Conservation (phyloP, 2,888 invertebrate species). For the Yponomeuta sedellus region DNA sequence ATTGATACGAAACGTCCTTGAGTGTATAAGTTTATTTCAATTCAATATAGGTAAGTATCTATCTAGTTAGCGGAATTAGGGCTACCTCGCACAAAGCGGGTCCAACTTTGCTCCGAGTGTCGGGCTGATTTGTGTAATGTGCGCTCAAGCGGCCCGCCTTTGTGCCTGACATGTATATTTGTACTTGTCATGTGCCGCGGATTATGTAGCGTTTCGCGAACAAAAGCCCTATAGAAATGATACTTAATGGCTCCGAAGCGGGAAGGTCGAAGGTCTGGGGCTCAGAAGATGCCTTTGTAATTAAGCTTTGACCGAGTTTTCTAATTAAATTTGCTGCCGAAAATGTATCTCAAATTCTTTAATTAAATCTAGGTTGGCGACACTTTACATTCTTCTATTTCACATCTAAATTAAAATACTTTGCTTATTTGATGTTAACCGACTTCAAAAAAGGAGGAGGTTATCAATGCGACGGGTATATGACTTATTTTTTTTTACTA, state of each 20-base stretch:
- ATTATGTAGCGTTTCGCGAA: slow-evolving; percentile 4
- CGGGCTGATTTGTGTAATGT: slow-evolving; percentile 30
- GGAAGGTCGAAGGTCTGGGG: background rate
- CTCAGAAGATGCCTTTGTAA: background rate
- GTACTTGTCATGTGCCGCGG: slow-evolving; percentile 6
- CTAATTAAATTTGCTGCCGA: background rate
- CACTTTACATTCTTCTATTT: no score
- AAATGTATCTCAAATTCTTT: no score
- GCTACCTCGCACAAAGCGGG: background rate
- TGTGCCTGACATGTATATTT: slow-evolving; percentile 11
- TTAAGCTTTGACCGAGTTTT: background rate
- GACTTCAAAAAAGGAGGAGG: no score
- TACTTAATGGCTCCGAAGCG: background rate
- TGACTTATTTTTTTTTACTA: no score
- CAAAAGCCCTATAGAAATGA: slow-evolving; percentile 18
- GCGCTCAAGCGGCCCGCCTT: slow-evolving; percentile 11
- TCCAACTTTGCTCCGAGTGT: slow-evolving; percentile 17
- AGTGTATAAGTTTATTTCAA: no score
- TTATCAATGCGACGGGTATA: no score
- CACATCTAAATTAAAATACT: no score
- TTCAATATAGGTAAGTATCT: no score
- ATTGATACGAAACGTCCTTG: no score
- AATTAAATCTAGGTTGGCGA: no score
- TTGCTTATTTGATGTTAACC: no score
- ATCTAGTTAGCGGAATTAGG: slow-evolving; percentile 1